Conservation (phyloP, 2,113 vertebrate genomes). For the Harpagus bidentatus region DNA sequence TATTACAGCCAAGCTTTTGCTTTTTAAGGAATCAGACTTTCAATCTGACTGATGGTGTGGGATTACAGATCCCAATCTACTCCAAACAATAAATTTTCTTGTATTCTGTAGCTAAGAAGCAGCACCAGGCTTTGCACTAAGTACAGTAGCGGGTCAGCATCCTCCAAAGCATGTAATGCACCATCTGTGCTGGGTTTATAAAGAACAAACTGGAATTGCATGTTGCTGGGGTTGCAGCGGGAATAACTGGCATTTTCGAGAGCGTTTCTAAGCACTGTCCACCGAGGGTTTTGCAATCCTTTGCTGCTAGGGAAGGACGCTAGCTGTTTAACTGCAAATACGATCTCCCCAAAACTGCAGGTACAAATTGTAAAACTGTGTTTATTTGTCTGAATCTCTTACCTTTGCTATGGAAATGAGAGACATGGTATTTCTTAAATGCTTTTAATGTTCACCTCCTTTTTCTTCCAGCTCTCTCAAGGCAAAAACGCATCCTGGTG, state of each 20-base stretch:
- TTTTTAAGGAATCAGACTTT: not conserved
- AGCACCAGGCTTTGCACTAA: not conserved
- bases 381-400: not conserved
- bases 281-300: not conserved
- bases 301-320: not conserved
- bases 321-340: not conserved
- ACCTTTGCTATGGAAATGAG: not conserved
- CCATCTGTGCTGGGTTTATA: not conserved
- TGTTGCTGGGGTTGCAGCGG: not conserved
- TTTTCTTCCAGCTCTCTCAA: not conserved
- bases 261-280: not conserved
- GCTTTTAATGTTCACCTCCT: slow-evolving; percentile 19
- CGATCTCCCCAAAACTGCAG: not conserved
- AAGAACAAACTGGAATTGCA: not conserved
- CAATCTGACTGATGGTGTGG: not conserved
- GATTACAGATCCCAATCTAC: not conserved
- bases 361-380: not conserved
- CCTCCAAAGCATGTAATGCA: not conserved
- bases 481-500: not conserved
- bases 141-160: not conserved
- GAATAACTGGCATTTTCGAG: not conserved
- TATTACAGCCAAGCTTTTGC: not conserved
- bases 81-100: not conserved
- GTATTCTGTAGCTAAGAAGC: not conserved
- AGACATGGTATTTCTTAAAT: not conserved